Evolutionary conservation across 2,113 vertebrate genomes (phyloP).

Genomic region (Takifugu bimaculatus): DNA sequence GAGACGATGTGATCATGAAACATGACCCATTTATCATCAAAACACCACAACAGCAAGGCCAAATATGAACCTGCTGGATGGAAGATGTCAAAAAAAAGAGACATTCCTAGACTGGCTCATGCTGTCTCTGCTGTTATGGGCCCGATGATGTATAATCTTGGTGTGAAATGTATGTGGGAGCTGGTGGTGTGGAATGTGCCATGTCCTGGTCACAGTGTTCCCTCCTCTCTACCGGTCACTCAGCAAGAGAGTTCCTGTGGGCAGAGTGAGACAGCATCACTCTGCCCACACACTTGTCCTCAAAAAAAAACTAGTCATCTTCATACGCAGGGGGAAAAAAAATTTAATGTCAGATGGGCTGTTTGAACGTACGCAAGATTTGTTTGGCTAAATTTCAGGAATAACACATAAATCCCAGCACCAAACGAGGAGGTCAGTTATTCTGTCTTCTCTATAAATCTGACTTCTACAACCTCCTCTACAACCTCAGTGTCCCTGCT

Average conservation of each 20-base stretch:
- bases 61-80: too few species aligned
- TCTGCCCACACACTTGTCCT: conserved; percentile 68
- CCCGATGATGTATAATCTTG: conserved; percentile 42
- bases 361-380: conserved; percentile 18
- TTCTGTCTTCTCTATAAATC: background rate
- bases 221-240: conserved; percentile 66
- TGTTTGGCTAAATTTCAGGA: background rate
- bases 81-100: too few species aligned
- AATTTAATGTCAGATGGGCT: conserved; percentile 4
- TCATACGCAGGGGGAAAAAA: conserved; percentile 26
- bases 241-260: conserved; percentile 69
- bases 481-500: background rate
- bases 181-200: conserved; percentile 59
- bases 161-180: conserved; percentile 63
- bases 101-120: conserved; percentile 15
- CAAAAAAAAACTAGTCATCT: conserved; percentile 58
- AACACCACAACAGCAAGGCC: too few species aligned
- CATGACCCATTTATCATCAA: too few species aligned
- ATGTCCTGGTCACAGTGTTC: conserved; percentile 69
- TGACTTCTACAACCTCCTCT: too few species aligned
- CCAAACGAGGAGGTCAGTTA: too few species aligned
- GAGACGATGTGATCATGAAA: too few species aligned
- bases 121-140: conserved; percentile 41
- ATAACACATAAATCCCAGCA: too few species aligned
- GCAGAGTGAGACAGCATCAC: conserved; percentile 70